These are phyloP conservation scores for Cepaea hortensis DNA, from an alignment of 2,888 invertebrate genomes.

Conservation along the genomic window DNA sequence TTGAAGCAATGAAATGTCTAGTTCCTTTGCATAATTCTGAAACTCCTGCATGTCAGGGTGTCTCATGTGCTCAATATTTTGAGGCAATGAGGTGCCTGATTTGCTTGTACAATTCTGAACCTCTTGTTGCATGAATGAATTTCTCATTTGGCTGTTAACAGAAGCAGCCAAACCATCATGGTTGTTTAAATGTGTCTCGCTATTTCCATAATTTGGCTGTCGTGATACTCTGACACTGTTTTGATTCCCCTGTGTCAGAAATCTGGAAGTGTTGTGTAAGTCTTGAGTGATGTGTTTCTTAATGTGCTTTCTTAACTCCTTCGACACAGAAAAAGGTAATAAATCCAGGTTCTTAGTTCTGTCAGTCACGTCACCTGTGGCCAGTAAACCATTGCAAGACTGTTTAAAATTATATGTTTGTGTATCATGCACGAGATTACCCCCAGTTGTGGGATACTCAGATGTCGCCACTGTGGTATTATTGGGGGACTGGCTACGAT, in stretches of 20 bases:
- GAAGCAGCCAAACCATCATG: neutral
- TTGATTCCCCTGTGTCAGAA: neutral
- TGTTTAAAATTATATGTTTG: neutral
- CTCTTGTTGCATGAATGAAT: neutral
- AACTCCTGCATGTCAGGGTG: neutral
- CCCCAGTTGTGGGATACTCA: neutral
- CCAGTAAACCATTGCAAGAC: neutral
- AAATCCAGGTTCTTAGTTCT: neutral
- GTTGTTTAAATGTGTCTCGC: too few species aligned
- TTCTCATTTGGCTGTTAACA: neutral
- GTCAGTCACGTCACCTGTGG: neutral
- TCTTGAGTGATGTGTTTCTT: neutral
- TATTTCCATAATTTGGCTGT: neutral
- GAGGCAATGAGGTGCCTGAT: neutral
- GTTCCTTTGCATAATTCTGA: neutral
- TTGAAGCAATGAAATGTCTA: neutral
- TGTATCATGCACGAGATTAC: neutral
- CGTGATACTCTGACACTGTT: constrained; percentile 5
- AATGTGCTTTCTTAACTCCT: constrained; percentile 4
- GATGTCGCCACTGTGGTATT: too few species aligned
- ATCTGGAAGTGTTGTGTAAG: neutral
- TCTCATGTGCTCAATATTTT: neutral
- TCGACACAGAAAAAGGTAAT: constrained; percentile 7
- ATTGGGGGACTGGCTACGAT: neutral
- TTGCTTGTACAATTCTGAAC: neutral